phyloP scores from a whole-genome alignment of 37 sponge, comb jelly and placozoan species.

The Mnemiopsis leidyi region DNA sequence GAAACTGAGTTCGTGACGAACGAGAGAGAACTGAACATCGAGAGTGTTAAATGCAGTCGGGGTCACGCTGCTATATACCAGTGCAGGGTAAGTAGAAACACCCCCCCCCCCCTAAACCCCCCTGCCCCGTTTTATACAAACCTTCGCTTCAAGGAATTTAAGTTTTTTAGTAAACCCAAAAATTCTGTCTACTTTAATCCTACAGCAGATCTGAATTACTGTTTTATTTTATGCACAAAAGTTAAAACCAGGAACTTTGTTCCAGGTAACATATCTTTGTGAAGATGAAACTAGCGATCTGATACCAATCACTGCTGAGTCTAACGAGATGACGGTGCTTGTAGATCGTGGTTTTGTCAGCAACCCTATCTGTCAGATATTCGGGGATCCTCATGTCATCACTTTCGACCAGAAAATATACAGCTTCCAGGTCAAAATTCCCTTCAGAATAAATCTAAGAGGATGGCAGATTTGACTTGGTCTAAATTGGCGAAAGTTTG shows the following conservation, averaged over 20 bases:
- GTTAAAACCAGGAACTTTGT: too few species aligned
- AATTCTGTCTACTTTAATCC: too few species aligned
- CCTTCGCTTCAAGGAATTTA: too few species aligned
- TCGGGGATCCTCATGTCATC: slow-evolving; percentile 20
- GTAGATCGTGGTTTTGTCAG: not conserved
- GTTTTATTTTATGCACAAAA: too few species aligned
- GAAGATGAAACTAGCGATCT: not conserved
- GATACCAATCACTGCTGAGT: not conserved
- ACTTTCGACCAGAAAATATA: not conserved
- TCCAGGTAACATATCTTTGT: not conserved
- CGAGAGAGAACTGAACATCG: not conserved
- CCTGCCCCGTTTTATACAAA: too few species aligned
- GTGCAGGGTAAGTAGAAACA: not conserved
- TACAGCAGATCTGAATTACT: too few species aligned
- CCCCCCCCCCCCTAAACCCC: too few species aligned
- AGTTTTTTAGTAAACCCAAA: too few species aligned
- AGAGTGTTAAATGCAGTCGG: not conserved
- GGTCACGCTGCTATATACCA: not conserved
- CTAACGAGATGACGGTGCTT: not conserved
- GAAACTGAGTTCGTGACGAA: not conserved
- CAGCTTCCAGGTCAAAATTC: not conserved
- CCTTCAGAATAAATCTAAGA: too few species aligned
- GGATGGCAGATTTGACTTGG: too few species aligned
- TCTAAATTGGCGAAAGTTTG: too few species aligned
- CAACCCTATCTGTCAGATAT: not conserved